Evolutionary conservation across 2,888 invertebrate genomes (phyloP).

Genomic region (Lithodes maja): DNA sequence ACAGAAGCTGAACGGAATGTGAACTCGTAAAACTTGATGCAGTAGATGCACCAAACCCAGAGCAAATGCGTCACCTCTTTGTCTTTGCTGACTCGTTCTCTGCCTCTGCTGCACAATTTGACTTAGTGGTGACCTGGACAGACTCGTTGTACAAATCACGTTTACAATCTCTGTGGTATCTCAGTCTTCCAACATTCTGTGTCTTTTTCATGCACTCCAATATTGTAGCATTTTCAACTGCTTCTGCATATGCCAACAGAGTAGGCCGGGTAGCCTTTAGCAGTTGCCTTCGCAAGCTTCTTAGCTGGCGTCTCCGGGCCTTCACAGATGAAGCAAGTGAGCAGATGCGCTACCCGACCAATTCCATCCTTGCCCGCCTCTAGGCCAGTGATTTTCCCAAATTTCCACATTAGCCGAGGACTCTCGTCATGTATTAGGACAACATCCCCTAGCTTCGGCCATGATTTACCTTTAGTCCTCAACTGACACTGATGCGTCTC

Average conservation of each 20-base stretch:
- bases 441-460: too few relatives aligned
- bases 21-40: constrained; percentile 26
- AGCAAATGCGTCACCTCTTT: constrained; percentile 32
- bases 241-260: constrained; percentile 9
- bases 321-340: constrained; percentile 9
- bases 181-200: neutral
- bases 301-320: constrained; percentile 18
- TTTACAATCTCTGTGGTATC: constrained; percentile 2
- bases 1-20: constrained; percentile 15
- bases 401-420: too few relatives aligned
- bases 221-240: constrained; percentile 15
- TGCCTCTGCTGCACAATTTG: neutral
- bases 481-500: too few relatives aligned
- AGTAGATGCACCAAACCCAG: constrained; percentile 22
- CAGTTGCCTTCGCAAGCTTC: constrained; percentile 13
- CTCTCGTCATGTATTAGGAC: too few relatives aligned
- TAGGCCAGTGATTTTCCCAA: too few relatives aligned
- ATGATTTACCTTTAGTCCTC: too few relatives aligned
- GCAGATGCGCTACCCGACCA: neutral
- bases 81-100: constrained; percentile 26
- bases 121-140: too few relatives aligned
- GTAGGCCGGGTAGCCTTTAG: neutral
- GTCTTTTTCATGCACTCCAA: neutral
- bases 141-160: neutral
- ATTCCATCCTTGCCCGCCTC: too few relatives aligned